These are phyloP conservation scores for Eulemur rufifrons DNA, from an alignment of 2,113 vertebrate genomes.

Conservation along the genomic window DNA sequence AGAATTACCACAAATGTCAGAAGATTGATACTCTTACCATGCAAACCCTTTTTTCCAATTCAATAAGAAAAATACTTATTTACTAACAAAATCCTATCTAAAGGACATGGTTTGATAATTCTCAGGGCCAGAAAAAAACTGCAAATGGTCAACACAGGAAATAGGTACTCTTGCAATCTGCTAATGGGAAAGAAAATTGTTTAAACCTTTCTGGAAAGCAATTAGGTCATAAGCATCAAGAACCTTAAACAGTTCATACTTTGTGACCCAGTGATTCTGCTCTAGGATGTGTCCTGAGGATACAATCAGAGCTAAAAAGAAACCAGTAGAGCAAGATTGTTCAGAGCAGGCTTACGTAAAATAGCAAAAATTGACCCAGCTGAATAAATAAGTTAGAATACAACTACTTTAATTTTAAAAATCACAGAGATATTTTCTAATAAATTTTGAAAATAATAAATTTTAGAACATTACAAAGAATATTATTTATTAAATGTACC, in stretches of 20 bases:
- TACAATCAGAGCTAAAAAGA: not conserved
- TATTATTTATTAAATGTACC: not conserved
- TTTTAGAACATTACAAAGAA: not conserved
- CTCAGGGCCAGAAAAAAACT: not conserved
- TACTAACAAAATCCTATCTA: constrained; percentile 21
- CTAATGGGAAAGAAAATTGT: not conserved
- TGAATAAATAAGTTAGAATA: not conserved
- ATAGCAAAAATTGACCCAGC: not conserved
- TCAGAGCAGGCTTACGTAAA: not conserved
- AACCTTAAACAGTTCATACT: not conserved
- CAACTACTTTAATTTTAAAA: not conserved
- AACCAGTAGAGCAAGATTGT: not conserved
- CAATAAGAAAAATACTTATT: not conserved
- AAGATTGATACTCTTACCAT: constrained; percentile 8
- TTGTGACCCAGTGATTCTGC: not conserved
- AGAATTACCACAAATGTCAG: not conserved
- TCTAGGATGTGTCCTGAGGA: not conserved
- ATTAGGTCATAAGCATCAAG: not conserved
- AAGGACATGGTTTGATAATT: not conserved
- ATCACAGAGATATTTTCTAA: not conserved
- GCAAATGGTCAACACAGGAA: constrained; percentile 5
- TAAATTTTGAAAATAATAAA: not conserved
- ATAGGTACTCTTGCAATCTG: not conserved
- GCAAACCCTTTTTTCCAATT: not conserved
- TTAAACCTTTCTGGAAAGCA: constrained; percentile 22